A percentile compares a stretch with the other conserved stretches of the same genome.
phyloP scores from a whole-genome alignment of 2,888 invertebrate species.

The Nomada fabriciana region DNA sequence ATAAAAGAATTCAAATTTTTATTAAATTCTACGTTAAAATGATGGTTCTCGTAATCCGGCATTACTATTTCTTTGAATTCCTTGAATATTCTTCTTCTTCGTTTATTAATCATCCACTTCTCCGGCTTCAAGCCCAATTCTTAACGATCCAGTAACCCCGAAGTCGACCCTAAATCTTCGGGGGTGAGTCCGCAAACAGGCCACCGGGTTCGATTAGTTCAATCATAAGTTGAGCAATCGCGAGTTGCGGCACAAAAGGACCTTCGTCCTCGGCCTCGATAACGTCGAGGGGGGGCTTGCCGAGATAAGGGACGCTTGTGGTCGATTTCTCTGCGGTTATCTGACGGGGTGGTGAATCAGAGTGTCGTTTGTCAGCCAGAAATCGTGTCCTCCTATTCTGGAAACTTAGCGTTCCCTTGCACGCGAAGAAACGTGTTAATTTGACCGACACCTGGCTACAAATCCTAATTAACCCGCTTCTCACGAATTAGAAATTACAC shows the following conservation, averaged over 20 bases:
- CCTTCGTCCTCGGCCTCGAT: constrained; percentile 15
- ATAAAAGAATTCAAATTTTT: too few species aligned
- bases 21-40: too few species aligned
- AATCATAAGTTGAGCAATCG: constrained; percentile 52
- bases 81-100: neutral
- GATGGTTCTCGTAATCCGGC: too few species aligned
- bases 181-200: constrained; percentile 10
- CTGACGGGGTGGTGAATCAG: constrained; percentile 5
- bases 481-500: too few species aligned
- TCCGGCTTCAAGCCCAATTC: constrained; percentile 4
- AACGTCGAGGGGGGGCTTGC: constrained; percentile 34
- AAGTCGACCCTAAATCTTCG: constrained; percentile 6
- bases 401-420: neutral
- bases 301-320: constrained; percentile 46
- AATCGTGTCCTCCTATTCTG: constrained; percentile 1
- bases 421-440: neutral
- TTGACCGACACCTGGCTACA: neutral
- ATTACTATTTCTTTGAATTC: too few species aligned
- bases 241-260: constrained; percentile 4
- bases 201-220: constrained; percentile 49
- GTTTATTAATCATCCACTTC: neutral
- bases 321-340: constrained; percentile 45
- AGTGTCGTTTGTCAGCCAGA: constrained; percentile 13
- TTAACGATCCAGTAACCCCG: constrained; percentile 21
- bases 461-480: neutral